Evolutionary conservation across 2,888 invertebrate genomes (phyloP).

Genomic region (Pachliopta kotzebuea): DNA sequence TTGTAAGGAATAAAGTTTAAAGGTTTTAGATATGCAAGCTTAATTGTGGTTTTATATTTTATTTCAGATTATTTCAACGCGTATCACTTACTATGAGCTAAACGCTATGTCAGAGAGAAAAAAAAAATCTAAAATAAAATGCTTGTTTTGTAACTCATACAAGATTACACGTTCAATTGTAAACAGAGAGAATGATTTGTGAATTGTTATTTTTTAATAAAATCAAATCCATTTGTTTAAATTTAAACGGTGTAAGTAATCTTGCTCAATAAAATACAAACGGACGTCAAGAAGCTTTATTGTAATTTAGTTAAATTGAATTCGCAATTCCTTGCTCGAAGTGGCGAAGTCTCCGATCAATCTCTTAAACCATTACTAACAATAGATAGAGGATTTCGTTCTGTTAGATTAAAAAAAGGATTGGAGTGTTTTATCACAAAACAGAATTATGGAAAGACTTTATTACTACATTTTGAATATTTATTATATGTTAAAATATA

Average conservation of each 20-base stretch:
- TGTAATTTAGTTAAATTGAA: constrained; percentile 25
- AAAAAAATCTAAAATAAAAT: too few species aligned
- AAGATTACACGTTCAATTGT: background rate
- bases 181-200: background rate
- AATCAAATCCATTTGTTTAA: constrained; percentile 17
- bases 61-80: too few species aligned
- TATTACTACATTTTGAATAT: too few species aligned
- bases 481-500: too few species aligned
- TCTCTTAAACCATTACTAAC: constrained; percentile 14
- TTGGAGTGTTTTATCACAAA: too few species aligned
- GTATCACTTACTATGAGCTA: too few species aligned
- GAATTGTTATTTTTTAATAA: background rate
- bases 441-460: too few species aligned
- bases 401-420: background rate
- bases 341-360: constrained; percentile 13
- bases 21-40: too few species aligned
- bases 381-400: background rate
- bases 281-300: constrained; percentile 19
- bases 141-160: too few species aligned
- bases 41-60: too few species aligned
- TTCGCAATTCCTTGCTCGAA: constrained; percentile 19
- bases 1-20: too few species aligned
- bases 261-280: background rate
- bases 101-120: too few species aligned
- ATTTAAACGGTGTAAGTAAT: constrained; percentile 8